These are phyloP conservation scores for Drosophila barbarae DNA, from an alignment of 2,888 invertebrate genomes.

Conservation along the genomic window DNA sequence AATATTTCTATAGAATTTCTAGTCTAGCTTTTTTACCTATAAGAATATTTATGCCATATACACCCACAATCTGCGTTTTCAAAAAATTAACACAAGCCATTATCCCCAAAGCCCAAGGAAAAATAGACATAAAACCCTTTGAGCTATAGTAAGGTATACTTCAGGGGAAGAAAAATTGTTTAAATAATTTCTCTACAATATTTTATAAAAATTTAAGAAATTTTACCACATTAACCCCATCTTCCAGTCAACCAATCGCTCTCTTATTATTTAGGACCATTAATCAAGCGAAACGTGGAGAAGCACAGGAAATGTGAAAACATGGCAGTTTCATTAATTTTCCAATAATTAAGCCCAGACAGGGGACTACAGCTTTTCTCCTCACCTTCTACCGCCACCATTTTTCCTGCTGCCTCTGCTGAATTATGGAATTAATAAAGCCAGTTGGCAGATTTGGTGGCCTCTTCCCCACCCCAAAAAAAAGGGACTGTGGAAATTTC, in stretches of 20 bases:
- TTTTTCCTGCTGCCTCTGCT: conserved; percentile 48
- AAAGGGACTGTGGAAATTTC: conserved; percentile 40
- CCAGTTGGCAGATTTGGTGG: conserved; percentile 49
- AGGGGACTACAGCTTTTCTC: conserved; percentile 12
- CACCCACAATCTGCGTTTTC: neutral
- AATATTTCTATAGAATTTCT: neutral
- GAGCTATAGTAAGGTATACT: neutral
- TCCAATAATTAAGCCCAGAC: conserved; percentile 67
- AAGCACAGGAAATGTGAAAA: conserved; percentile 48
- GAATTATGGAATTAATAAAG: conserved; percentile 75
- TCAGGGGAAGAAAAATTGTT: neutral
- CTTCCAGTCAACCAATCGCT: neutral
- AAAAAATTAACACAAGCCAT: neutral
- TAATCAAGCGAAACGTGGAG: conserved; percentile 40
- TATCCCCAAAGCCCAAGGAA: neutral
- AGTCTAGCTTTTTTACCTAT: neutral
- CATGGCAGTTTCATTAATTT: conserved; percentile 72
- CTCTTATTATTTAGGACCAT: conserved; percentile 17
- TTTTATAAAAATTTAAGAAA: neutral
- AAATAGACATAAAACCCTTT: too few species aligned
- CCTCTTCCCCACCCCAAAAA: neutral
- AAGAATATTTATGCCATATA: neutral
- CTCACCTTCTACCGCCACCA: neutral
- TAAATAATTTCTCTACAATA: neutral
- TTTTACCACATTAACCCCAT: conserved; percentile 22